These are phyloP conservation scores for Plecturocebus donacophilus DNA, from an alignment of 2,113 vertebrate genomes.

Conservation along the genomic window DNA sequence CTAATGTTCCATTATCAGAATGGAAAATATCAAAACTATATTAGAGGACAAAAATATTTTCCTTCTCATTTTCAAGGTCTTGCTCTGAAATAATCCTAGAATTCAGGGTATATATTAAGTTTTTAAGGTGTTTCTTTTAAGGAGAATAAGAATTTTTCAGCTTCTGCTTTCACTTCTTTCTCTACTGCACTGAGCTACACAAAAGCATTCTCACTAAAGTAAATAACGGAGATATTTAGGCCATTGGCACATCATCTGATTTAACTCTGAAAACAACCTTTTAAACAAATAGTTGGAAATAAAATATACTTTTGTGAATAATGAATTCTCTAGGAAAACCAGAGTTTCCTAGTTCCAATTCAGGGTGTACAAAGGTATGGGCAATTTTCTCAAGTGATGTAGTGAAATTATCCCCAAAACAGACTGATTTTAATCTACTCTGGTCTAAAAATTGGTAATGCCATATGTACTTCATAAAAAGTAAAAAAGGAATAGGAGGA, in stretches of 20 bases:
- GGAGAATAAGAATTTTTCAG: neutral
- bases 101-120: neutral
- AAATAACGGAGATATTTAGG: neutral
- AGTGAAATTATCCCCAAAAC: constrained; percentile 19
- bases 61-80: neutral
- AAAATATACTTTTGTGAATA: constrained; percentile 12
- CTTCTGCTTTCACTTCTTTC: neutral
- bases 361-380: neutral
- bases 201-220: constrained; percentile 16
- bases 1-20: neutral
- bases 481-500: neutral
- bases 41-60: neutral
- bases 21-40: neutral
- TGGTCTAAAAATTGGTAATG: constrained; percentile 51
- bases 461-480: constrained; percentile 18
- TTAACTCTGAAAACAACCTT: constrained; percentile 32
- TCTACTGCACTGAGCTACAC: neutral
- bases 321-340: constrained; percentile 39
- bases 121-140: neutral
- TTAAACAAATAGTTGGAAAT: constrained; percentile 50
- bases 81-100: constrained; percentile 14
- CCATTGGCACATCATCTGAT: neutral
- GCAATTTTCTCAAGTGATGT: constrained; percentile 16
- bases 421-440: constrained; percentile 54
- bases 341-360: constrained; percentile 3